A percentile compares a stretch with the other conserved stretches of the same genome.
Conservation (phyloP, 1,140 invertebrate genomes). For the Hesperophylax magnus region DNA sequence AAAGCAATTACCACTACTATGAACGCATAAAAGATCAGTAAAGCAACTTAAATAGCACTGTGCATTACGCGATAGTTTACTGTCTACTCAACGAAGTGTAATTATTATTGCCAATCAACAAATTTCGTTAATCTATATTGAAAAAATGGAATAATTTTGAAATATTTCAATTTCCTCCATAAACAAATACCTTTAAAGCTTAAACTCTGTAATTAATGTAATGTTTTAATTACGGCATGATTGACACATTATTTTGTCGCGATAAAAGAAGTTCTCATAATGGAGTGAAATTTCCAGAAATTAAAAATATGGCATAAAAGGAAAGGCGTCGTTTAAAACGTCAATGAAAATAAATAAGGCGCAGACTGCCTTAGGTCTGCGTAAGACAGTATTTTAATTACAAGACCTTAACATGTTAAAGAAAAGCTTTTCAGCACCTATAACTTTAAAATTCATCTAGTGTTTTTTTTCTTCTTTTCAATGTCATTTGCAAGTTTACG, state of each 20-base stretch:
- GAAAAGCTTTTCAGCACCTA: neutral
- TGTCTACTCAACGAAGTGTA: too few species aligned
- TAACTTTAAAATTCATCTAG: too few species aligned
- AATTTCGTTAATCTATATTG: too few species aligned
- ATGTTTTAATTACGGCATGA: constrained; percentile 20
- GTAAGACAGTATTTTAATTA: constrained; percentile 26
- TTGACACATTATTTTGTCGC: constrained; percentile 27
- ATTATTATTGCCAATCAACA: too few species aligned
- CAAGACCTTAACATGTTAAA: constrained; percentile 2
- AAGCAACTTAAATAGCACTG: too few species aligned
- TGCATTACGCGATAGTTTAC: too few species aligned
- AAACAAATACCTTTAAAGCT: neutral
- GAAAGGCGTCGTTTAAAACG: constrained; percentile 13
- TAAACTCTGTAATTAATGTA: neutral
- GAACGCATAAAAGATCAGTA: too few species aligned
- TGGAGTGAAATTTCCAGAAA: neutral
- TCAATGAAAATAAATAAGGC: constrained; percentile 5
- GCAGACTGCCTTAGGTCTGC: neutral
- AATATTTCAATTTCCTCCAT: neutral
- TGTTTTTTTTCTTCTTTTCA: too few species aligned
- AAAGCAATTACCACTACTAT: too few species aligned
- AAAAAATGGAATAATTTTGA: too few species aligned
- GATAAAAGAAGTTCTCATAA: constrained; percentile 14
- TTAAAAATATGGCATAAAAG: constrained; percentile 6
- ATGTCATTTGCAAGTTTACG: too few species aligned